Evolutionary conservation across 2,888 invertebrate species (phyloP).

Genomic region (Macrophya alboannulata): DNA sequence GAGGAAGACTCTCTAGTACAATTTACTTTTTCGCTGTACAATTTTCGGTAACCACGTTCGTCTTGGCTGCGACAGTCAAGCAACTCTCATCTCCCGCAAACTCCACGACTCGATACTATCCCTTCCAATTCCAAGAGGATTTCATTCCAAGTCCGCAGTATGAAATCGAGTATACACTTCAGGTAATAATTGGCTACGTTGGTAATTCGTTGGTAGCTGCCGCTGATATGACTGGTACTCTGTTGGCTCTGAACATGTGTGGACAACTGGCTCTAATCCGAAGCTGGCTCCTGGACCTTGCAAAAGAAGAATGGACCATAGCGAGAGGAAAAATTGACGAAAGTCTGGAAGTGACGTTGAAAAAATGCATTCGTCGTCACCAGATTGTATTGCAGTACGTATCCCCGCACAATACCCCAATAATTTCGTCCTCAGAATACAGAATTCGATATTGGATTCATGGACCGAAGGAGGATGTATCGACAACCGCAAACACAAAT

Average conservation of each 20-base stretch:
- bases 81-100: neutral
- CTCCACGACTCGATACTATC: neutral
- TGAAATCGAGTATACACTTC: conserved; percentile 46
- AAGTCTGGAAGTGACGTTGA: neutral
- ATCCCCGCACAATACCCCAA: neutral
- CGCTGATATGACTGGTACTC: neutral
- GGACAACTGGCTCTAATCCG: conserved; percentile 20
- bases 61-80: neutral
- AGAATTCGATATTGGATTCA: neutral
- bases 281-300: conserved; percentile 19
- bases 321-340: neutral
- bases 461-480: neutral
- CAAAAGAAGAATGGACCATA: neutral
- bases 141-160: neutral
- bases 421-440: neutral
- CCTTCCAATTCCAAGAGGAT: neutral
- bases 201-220: conserved; percentile 44
- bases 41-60: neutral
- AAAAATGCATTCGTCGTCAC: conserved; percentile 8
- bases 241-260: conserved; percentile 24
- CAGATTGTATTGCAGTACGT: conserved; percentile 33
- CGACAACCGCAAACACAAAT: neutral
- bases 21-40: neutral
- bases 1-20: neutral
- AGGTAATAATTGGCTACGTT: conserved; percentile 60